Conservation (phyloP, 2,797 vertebrate genomes). For the Acanthis flammea region DNA sequence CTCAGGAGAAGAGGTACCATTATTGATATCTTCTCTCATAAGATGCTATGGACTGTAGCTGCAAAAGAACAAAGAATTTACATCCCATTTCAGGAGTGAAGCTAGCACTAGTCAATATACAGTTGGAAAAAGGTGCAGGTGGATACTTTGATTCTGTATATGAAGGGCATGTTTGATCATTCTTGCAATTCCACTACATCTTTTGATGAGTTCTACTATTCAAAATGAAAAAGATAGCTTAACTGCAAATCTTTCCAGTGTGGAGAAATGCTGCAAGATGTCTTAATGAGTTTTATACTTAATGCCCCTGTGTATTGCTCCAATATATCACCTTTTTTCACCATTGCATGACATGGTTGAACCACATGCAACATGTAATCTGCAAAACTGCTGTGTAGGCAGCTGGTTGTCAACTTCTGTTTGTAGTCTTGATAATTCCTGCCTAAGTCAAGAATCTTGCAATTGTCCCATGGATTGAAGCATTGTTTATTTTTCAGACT, state of each 20-base stretch:
- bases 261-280: neutral
- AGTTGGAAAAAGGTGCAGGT: neutral
- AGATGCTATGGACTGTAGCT: neutral
- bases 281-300: neutral
- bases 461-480: neutral
- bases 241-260: neutral
- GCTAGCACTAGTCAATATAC: neutral
- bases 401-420: neutral
- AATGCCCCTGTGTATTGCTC: neutral
- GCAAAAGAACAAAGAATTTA: neutral
- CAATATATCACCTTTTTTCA: neutral
- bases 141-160: neutral
- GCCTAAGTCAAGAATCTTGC: neutral
- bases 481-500: neutral
- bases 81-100: neutral
- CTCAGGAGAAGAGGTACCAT: neutral
- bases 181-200: neutral
- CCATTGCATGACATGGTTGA: neutral
- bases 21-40: neutral
- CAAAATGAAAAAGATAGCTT: neutral
- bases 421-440: neutral
- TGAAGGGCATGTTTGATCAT: neutral
- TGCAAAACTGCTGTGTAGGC: neutral
- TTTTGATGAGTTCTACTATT: neutral
- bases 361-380: neutral